phyloP scores from a whole-genome alignment of 2,888 invertebrate species.

The Latrodectus hesperus region DNA sequence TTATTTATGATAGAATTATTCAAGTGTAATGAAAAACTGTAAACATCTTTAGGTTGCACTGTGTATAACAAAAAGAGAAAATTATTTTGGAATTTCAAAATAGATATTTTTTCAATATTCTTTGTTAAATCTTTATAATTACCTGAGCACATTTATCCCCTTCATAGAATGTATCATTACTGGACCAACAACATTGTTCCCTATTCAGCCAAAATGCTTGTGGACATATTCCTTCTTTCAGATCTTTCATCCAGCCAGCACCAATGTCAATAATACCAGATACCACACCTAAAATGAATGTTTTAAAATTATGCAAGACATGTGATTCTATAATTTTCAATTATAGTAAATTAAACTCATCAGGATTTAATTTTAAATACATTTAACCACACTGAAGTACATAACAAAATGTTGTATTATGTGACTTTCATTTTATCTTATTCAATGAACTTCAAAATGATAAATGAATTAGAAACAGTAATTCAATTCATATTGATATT shows the following conservation, averaged over 20 bases:
- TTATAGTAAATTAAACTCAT: no score
- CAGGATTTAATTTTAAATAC: no score
- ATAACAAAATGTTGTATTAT: no score
- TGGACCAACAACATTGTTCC: slow-evolving; percentile 79
- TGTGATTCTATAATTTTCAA: no score
- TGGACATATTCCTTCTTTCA: slow-evolving; percentile 78
- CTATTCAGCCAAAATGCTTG: slow-evolving; percentile 79
- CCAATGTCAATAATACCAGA: slow-evolving; percentile 72
- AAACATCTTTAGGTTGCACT: no score
- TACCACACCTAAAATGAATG: slow-evolving; percentile 62
- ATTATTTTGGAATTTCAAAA: neutral
- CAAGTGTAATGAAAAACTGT: no score
- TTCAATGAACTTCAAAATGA: no score
- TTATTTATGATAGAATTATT: no score
- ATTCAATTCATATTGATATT: no score
- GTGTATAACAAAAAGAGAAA: neutral
- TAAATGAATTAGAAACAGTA: no score
- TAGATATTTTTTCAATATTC: neutral
- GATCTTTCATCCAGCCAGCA: slow-evolving; percentile 78
- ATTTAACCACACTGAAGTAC: no score
- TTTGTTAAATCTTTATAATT: neutral
- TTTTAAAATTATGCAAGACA: neutral
- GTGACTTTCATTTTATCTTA: no score
- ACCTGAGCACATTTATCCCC: slow-evolving; percentile 71
- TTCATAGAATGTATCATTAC: slow-evolving; percentile 76